Base-by-base conservation (phyloP, 2,888 invertebrate genomes). In the Drosophila neoperkinsi region DNA sequence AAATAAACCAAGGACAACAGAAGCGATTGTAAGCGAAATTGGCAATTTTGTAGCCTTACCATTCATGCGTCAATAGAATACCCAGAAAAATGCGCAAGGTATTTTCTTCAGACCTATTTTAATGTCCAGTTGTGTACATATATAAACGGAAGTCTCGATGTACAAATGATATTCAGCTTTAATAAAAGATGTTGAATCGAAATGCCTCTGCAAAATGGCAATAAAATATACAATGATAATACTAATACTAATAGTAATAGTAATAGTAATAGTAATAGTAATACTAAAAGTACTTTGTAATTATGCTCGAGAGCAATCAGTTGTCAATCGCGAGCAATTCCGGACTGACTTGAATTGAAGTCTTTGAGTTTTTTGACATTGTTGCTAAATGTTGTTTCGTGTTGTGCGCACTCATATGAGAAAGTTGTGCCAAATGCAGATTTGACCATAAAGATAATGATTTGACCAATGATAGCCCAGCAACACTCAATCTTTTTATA, bases 381-480 rank as follows among this genome's bases (percentile, higher is more conserved):
- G 66, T 30, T 61, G 31, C 41, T 64, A 56, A 41, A 25, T 46
- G 53, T 34, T 58, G 10, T 2, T 41, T 43, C 33, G 58, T 31
- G 58, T 31, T 31, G 57, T 66, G 79, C 63, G 58, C 84, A 82
- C 73, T 86, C 89, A 78, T 84, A 70, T 86, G 87, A 80, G 85
- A 86, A 88, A 86, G 85, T 87, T 77, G 80, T 80, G 87, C 82
- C 87, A 86, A 87, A 88, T 88, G 89, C 89, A 86, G 85, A 82
- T 82, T 81, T 75, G 51, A 61, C 61, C 59, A 51, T 72, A 83
- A 86, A 84, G 75, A 83, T 82, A 78, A 72, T 72, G 65, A 11
- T 34, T 34, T 72, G 46, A 31, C 68, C 34, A 65, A 60, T 61
- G 57, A 53, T 73, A 73, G 53, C 43, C 55, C 71, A 64, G 57